Conservation (phyloP, 2,113 vertebrate genomes). For the Salminus brasiliensis region DNA sequence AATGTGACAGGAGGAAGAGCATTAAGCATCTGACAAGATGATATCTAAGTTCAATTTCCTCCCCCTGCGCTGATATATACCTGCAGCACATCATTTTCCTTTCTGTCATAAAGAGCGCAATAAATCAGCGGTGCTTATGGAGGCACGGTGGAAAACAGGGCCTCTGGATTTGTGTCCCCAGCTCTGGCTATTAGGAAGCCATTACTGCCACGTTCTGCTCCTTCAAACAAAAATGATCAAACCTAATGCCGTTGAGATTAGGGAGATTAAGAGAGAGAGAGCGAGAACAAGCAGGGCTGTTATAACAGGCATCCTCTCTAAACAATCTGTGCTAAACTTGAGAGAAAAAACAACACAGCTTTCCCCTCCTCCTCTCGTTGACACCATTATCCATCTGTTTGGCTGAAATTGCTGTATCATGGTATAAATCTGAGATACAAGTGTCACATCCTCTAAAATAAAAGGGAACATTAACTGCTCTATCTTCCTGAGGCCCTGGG, state of each 20-base stretch:
- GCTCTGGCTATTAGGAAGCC: conserved; percentile 99
- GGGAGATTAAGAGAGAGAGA: conserved; percentile 98
- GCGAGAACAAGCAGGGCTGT: conserved; percentile 87
- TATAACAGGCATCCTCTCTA: conserved; percentile 89
- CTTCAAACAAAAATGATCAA: conserved; percentile 99
- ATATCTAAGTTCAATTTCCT: conserved; percentile 99
- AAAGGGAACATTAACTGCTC: conserved; percentile 99
- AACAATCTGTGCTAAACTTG: conserved; percentile 98
- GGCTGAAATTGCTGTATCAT: conserved; percentile 99
- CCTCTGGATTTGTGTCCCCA: conserved; percentile 93
- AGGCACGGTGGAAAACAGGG: conserved; percentile 85
- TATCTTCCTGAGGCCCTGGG: conserved; percentile 99
- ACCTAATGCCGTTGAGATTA: conserved; percentile 99
- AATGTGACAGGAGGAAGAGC: conserved; percentile 99
- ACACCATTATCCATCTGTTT: conserved; percentile 99
- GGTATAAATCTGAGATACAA: conserved; percentile 99
- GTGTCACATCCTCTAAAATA: conserved; percentile 99
- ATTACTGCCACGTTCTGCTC: conserved; percentile 99
- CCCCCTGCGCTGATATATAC: conserved; percentile 99
- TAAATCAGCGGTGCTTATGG: conserved; percentile 99
- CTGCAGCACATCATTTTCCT: conserved; percentile 99
- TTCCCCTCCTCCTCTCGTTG: conserved; percentile 85
- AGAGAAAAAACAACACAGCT: conserved; percentile 90
- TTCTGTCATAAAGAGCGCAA: conserved; percentile 99
- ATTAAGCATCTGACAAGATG: conserved; percentile 99